A percentile compares a stretch with the other conserved stretches of the same genome.
Conservation (phyloP, 2,113 vertebrate genomes). For the Piprites chloris region DNA sequence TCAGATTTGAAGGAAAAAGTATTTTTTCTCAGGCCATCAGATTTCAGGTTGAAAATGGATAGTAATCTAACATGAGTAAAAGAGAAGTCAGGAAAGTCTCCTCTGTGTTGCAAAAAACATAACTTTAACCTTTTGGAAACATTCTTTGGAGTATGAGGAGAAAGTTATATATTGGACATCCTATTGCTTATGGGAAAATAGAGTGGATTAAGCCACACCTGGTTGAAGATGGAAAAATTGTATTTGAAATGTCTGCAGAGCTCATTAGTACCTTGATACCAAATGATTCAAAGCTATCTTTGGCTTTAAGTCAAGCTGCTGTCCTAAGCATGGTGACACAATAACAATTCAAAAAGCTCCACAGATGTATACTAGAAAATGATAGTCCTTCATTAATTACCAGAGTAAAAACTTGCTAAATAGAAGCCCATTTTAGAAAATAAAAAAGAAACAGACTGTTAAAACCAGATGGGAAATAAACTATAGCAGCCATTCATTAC, state of each 20-base stretch:
- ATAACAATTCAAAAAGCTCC: slow-evolving; percentile 40
- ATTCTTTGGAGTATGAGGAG: slow-evolving; percentile 4
- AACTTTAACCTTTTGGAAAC: slow-evolving; percentile 36
- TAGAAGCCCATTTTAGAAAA: slow-evolving; percentile 4
- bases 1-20: not conserved
- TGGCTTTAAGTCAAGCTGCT: slow-evolving; percentile 72
- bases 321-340: slow-evolving; percentile 42
- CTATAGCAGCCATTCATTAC: not conserved
- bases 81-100: not conserved
- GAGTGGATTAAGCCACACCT: slow-evolving; percentile 73
- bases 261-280: slow-evolving; percentile 72
- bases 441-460: slow-evolving; percentile 9
- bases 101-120: not conserved
- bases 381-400: slow-evolving; percentile 47
- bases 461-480: slow-evolving; percentile 23
- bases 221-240: slow-evolving; percentile 46
- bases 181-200: slow-evolving; percentile 65
- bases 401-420: slow-evolving; percentile 48
- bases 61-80: not conserved
- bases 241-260: slow-evolving; percentile 73
- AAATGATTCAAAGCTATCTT: slow-evolving; percentile 71
- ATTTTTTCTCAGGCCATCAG: not conserved
- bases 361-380: slow-evolving; percentile 45
- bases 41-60: not conserved
- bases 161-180: slow-evolving; percentile 12